These are phyloP conservation scores for Phaenicophaeus curvirostris DNA, from an alignment of 2,797 vertebrate species.

Conservation along the genomic window DNA sequence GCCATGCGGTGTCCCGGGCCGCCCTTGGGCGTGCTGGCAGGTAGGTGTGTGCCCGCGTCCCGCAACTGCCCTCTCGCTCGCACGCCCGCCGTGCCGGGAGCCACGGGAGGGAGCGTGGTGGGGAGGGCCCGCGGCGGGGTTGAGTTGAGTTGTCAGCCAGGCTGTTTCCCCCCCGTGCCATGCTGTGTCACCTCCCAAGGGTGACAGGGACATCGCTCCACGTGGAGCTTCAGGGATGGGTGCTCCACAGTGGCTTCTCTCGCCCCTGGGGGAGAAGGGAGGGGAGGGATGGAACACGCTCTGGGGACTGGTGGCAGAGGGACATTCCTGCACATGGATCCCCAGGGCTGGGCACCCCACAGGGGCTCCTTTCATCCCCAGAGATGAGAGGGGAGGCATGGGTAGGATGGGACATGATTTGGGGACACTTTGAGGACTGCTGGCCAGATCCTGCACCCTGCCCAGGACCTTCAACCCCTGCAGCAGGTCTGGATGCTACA, in stretches of 20 bases:
- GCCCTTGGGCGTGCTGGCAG: slow-evolving; percentile 39
- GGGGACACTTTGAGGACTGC: neutral
- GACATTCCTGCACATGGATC: fast-evolving
- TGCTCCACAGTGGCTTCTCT: too few relatives aligned
- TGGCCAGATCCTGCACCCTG: neutral
- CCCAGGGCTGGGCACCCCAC: neutral
- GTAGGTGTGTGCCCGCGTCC: slow-evolving; percentile 35
- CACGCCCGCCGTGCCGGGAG: neutral
- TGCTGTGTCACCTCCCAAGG: neutral
- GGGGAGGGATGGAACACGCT: neutral
- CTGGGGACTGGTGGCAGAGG: neutral
- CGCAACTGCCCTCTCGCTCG: neutral
- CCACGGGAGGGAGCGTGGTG: neutral
- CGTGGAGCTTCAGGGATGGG: neutral
- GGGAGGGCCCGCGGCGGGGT: neutral
- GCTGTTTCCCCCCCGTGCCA: neutral
- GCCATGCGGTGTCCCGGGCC: slow-evolving; percentile 58
- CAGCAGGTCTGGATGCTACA: neutral
- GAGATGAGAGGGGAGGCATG: neutral
- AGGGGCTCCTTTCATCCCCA: fast-evolving
- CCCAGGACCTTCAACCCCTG: neutral
- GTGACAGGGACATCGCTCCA: fast-evolving
- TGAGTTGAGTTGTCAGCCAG: neutral
- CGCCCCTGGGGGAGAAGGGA: neutral
- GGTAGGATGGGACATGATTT: neutral